A percentile compares a stretch with the other conserved stretches of the same genome.
These are phyloP conservation scores for Drosophila anceps DNA, from an alignment of 2,888 invertebrate genomes.

Conservation along the genomic window DNA sequence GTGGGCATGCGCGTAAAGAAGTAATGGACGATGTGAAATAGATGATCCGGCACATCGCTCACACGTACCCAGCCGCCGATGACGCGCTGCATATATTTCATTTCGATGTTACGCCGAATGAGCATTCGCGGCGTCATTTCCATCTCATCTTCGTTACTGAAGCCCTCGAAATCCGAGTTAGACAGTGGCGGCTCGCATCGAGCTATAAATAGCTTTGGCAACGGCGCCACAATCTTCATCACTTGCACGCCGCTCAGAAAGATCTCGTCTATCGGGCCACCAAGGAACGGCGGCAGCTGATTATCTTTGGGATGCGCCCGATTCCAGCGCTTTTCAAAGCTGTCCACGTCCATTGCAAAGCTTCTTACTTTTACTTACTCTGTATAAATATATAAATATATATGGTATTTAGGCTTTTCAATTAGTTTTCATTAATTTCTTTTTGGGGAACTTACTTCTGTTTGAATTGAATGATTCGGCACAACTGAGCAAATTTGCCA, in stretches of 20 bases:
- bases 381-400: neutral
- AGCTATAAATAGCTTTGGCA: neutral
- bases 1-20: neutral
- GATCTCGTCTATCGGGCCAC: slow-evolving; percentile 6
- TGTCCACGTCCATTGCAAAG: neutral
- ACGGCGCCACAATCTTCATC: neutral
- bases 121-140: too few relatives aligned
- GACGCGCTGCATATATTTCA: neutral
- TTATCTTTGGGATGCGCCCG: neutral
- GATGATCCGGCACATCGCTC: neutral
- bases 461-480: neutral
- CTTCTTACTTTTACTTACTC: neutral
- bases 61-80: neutral
- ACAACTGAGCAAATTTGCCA: neutral
- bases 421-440: neutral
- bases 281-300: slow-evolving; percentile 1
- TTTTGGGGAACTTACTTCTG: neutral
- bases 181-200: too few relatives aligned
- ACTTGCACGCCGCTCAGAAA: neutral
- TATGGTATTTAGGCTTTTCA: neutral
- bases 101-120: neutral
- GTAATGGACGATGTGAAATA: neutral
- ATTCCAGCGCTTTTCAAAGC: neutral
- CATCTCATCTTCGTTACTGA: too few relatives aligned
- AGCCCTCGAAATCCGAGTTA: too few relatives aligned